Conservation (phyloP, 1,140 invertebrate species). For the Penaeus japonicus region DNA sequence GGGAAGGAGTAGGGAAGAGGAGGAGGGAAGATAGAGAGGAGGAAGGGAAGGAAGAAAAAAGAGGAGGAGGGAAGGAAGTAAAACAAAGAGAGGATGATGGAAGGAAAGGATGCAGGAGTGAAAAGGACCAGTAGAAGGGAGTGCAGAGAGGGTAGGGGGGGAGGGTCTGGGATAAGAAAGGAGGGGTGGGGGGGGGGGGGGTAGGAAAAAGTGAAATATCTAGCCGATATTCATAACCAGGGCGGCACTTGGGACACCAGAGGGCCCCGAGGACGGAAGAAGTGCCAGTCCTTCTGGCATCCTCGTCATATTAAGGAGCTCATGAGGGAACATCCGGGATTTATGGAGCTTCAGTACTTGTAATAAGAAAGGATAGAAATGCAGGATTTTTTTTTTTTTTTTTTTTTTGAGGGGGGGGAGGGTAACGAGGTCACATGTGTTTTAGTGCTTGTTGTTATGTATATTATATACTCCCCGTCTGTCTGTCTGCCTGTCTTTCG, state of each 20-base stretch:
- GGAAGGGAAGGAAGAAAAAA: neutral
- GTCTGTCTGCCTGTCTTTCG: no score
- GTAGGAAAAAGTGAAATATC: no score
- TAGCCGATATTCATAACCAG: no score
- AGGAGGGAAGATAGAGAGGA: neutral
- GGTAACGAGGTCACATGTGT: neutral
- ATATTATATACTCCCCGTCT: no score
- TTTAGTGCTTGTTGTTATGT: no score
- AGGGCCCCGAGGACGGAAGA: neutral
- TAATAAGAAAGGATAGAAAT: constrained; percentile 51
- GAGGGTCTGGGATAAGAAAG: no score
- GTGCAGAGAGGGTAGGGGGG: no score
- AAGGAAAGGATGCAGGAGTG: neutral
- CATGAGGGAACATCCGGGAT: constrained; percentile 36
- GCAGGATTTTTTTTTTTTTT: neutral
- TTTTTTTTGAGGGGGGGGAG: neutral
- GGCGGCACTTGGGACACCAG: no score
- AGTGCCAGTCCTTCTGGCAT: constrained; percentile 48
- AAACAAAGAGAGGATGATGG: neutral
- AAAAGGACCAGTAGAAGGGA: no score
- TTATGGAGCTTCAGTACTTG: constrained; percentile 46
- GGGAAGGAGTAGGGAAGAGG: neutral
- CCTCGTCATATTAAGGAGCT: constrained; percentile 54
- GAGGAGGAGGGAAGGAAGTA: neutral
- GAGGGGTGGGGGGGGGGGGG: no score